Evolutionary conservation across 2,888 invertebrate species (phyloP), one percentile per base, ranked within the genome.

Genomic region (Hydrotaea diabolus): DNA sequence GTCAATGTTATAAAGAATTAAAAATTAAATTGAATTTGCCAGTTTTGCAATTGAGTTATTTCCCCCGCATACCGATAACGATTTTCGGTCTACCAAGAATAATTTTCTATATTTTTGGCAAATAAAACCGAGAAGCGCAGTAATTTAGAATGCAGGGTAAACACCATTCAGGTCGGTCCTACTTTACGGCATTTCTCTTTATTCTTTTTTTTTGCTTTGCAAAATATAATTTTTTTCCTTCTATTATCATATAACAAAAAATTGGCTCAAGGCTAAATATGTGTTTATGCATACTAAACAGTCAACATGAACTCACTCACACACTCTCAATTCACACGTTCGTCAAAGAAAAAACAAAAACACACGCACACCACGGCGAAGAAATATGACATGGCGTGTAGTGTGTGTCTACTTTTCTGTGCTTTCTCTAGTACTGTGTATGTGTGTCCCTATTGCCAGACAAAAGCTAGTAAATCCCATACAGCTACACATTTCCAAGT

Each of bases 211-310:
- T 9, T 39, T 39, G 5, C 5, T 39, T 3, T 39, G 39, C 4
- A 39, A 39, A 39, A 39, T 39, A 11, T 39, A 39, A 53, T 39
- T 15, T 75, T 46, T 53, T 57, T 0, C 39, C 21, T n/a, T n/a
- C 69, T 77, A 21, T 76, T 73, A 43, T 66, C 59, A 55, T 55
- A 36, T 21, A 73, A 46, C 53, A 76, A 80, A 77, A 74, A 76
- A 80, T 74, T 77, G 71, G 78, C 84, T 76, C 81, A 84, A 84
- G 80, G 84, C 75, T 77, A 84, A 83, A 74, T 59, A 64, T 77
- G 43, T 80, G 62, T 53, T 75, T 80, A 75, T 72, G 77, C 62
- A 84, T 84, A 81, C 21, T 72, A 81, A 77, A 76, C 69, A 71
- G 77, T 71, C 77, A 71, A 59, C 69, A 71, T 7, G 17, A 77